These are phyloP conservation scores for Puffinus mauretanicus DNA, from an alignment of 2,113 vertebrate species.

Conservation along the genomic window DNA sequence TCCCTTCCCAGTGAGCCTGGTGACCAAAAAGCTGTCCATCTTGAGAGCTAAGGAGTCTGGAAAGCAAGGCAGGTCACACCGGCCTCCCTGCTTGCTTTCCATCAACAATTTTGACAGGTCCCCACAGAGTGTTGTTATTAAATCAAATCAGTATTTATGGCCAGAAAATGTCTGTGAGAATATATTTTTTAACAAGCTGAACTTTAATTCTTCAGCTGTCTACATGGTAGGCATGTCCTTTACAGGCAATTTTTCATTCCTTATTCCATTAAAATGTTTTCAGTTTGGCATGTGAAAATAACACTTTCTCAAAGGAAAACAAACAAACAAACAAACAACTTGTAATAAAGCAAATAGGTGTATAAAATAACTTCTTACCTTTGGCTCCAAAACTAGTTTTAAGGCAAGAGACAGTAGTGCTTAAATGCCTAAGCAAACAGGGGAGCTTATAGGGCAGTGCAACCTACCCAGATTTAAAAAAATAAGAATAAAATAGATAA, in stretches of 20 bases:
- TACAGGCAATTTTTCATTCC: neutral
- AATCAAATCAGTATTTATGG: neutral
- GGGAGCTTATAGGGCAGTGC: neutral
- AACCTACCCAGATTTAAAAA: neutral
- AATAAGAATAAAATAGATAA: neutral
- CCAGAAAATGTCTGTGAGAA: conserved; percentile 19
- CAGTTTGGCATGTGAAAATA: neutral
- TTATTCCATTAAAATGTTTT: neutral
- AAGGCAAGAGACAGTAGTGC: neutral
- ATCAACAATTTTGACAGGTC: neutral
- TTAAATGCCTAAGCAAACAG: neutral
- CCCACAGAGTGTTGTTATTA: neutral
- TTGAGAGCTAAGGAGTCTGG: neutral
- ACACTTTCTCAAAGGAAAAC: neutral
- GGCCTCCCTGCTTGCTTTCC: neutral
- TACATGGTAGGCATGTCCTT: neutral
- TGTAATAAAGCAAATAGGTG: neutral
- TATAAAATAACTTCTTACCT: neutral
- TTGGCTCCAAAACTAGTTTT: neutral
- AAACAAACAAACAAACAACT: too few species aligned
- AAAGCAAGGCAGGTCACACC: neutral
- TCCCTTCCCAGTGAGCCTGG: neutral
- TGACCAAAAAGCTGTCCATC: neutral
- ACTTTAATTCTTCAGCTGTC: conserved; percentile 27
- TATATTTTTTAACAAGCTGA: conserved; percentile 9